Percentiles rank a stretch among this genome's conserved stretches.
Conservation (phyloP, 2,797 vertebrate species). For the Cebuella pygmaea region DNA sequence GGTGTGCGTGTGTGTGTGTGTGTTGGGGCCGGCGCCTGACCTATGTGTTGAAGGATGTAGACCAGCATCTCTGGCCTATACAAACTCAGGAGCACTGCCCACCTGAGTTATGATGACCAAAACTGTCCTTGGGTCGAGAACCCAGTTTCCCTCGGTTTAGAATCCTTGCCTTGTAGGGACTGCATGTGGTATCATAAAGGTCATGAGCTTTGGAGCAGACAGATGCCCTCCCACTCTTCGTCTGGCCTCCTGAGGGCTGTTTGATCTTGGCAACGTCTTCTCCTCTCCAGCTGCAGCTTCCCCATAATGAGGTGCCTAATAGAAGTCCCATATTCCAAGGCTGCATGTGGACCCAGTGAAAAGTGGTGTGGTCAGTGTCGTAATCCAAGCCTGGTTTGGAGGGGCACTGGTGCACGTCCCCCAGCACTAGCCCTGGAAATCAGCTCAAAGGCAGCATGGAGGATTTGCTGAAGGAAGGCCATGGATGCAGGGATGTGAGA, state of each 20-base stretch:
- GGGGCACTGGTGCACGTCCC: not conserved
- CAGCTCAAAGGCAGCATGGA: not conserved
- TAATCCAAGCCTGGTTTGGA: rapidly evolving
- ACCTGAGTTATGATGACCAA: not conserved
- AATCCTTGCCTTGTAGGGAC: not conserved
- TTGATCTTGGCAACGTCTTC: not conserved
- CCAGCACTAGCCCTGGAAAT: not conserved
- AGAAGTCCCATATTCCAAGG: not conserved
- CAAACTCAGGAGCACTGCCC: not conserved
- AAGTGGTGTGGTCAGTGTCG: rapidly evolving
- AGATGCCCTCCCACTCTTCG: rapidly evolving
- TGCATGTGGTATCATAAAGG: rapidly evolving
- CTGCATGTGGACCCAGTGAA: rapidly evolving
- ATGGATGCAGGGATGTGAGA: slow-evolving; percentile 63
- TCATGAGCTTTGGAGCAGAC: not conserved
- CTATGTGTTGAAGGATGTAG: not conserved
- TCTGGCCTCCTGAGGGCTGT: not conserved
- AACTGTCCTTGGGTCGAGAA: not conserved
- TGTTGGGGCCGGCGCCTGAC: rapidly evolving
- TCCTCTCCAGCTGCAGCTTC: not conserved
- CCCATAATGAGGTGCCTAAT: not conserved
- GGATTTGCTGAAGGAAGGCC: slow-evolving; percentile 70
- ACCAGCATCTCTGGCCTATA: not conserved
- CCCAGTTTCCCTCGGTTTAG: rapidly evolving
- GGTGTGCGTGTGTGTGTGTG: too few species aligned